phyloP scores from a whole-genome alignment of 2,113 vertebrate species.

The Eulemur rufifrons region DNA sequence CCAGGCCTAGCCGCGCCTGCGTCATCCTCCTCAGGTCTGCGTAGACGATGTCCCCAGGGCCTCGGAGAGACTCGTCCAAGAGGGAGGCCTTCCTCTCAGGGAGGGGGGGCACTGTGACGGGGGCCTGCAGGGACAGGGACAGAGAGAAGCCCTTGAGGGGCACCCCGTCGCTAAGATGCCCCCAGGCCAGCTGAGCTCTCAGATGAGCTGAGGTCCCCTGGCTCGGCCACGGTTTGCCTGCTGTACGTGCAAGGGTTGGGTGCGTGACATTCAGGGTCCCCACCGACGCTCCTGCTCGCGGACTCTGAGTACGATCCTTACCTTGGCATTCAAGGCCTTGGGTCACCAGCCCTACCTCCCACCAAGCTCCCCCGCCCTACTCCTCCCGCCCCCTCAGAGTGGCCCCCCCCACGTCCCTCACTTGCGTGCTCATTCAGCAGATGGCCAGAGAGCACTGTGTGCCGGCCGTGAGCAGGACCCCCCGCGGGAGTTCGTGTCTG shows the following conservation, averaged over 20 bases:
- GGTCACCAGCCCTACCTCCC: not conserved
- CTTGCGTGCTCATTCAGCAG: not conserved
- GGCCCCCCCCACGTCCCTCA: not conserved
- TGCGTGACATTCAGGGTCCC: not conserved
- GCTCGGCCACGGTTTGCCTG: not conserved
- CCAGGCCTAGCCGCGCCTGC: not conserved
- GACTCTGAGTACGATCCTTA: not conserved
- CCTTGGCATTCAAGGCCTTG: not conserved
- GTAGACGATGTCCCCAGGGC: constrained; percentile 75
- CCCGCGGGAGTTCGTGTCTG: not conserved
- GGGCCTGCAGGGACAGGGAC: constrained; percentile 23
- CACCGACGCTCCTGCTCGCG: not conserved
- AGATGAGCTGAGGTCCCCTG: not conserved
- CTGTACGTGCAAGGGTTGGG: accelerated
- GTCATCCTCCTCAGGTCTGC: constrained; percentile 79
- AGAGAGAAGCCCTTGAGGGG: not conserved
- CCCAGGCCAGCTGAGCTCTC: not conserved
- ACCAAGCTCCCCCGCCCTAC: not conserved
- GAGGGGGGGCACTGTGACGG: constrained; percentile 76
- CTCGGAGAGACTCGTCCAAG: not conserved
- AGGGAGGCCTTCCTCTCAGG: constrained; percentile 79
- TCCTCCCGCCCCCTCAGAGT: not conserved
- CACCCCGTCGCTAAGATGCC: not conserved
- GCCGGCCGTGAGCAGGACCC: not conserved
- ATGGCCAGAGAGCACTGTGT: not conserved